Conservation (phyloP, 35 echinoderm and acorn worm species). For the Apostichopus parvimensis region DNA sequence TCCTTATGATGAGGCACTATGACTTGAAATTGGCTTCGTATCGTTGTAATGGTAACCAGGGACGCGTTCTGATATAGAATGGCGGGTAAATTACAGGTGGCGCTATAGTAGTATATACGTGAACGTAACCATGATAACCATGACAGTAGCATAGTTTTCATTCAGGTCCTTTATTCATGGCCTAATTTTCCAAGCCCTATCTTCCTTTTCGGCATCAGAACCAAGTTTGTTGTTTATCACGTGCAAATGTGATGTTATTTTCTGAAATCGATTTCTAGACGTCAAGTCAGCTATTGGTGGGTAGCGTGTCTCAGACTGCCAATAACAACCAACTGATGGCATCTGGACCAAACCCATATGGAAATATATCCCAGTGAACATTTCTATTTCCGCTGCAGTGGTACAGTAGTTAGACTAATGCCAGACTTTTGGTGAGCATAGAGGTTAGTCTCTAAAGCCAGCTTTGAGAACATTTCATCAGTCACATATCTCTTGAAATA, state of each 20-base stretch:
- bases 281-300: conserved; percentile 21
- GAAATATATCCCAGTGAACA: conserved; percentile 53
- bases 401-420: no score
- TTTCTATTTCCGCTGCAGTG: conserved; percentile 15
- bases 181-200: conserved; percentile 40
- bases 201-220: conserved; percentile 44
- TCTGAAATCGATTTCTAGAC: conserved; percentile 43
- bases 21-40: no score
- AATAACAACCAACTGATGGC: conserved; percentile 10
- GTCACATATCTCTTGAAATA: no score
- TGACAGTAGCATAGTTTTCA: neutral
- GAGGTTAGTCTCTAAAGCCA: no score
- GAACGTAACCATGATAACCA: no score
- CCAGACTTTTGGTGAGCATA: no score
- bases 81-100: no score
- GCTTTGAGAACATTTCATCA: no score
- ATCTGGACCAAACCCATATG: conserved; percentile 56
- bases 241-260: conserved; percentile 11
- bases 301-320: conserved; percentile 35
- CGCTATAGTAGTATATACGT: no score
- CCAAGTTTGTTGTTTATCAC: conserved; percentile 12
- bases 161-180: neutral
- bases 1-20: no score
- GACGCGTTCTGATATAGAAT: no score
- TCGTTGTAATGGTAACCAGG: no score